Conservation (phyloP, 1,140 invertebrate species). For the Leptoteleia sp. region DNA sequence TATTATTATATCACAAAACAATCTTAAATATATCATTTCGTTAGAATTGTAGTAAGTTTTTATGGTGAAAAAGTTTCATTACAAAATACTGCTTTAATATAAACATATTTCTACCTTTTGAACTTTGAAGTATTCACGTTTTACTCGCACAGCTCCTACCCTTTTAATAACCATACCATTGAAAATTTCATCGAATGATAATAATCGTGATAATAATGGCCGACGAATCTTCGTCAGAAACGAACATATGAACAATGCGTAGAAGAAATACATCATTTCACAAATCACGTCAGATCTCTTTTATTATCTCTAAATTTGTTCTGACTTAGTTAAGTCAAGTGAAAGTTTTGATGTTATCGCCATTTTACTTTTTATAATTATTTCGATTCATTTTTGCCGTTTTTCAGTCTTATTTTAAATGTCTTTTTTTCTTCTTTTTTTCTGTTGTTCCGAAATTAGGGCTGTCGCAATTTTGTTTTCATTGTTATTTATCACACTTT, state of each 20-base stretch:
- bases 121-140: constrained; percentile 12
- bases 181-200: background rate
- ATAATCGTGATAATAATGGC: no score
- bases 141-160: no score
- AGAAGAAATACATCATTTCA: background rate
- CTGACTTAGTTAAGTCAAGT: constrained; percentile 43
- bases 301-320: constrained; percentile 53
- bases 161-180: background rate
- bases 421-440: background rate
- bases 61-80: background rate
- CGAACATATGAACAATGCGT: no score
- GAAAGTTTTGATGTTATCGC: constrained; percentile 51
- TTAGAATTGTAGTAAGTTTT: no score
- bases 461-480: background rate
- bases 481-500: background rate
- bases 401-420: constrained; percentile 5
- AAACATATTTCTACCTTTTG: background rate
- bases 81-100: background rate
- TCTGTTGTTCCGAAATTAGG: background rate
- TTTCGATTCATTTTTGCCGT: no score
- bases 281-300: constrained; percentile 33
- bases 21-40: no score
- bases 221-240: no score
- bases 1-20: no score
- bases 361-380: constrained; percentile 43